Percentiles rank a stretch among this genome's conserved stretches.
phyloP scores from a whole-genome alignment of 2,113 vertebrate genomes.

The Pycnonotus jocosus region DNA sequence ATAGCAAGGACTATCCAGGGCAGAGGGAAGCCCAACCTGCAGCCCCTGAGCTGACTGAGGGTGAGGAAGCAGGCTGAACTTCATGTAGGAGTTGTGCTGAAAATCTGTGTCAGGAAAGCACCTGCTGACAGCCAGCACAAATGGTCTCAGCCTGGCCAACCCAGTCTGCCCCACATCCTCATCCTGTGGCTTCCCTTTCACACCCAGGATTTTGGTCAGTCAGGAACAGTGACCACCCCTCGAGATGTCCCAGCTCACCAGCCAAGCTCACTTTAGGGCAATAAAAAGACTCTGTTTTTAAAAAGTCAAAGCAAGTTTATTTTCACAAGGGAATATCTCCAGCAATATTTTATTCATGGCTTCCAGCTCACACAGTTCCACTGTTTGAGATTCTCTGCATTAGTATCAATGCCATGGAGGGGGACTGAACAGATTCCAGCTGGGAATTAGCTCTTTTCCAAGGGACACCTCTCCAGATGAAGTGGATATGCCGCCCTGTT shows the following conservation, averaged over 20 bases:
- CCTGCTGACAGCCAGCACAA: background rate
- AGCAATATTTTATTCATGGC: background rate
- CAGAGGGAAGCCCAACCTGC: background rate
- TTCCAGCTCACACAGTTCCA: background rate
- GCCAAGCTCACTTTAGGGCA: background rate
- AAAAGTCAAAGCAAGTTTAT: background rate
- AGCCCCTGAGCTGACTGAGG: background rate
- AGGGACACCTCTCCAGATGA: background rate
- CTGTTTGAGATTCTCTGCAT: background rate
- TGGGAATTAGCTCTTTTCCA: background rate
- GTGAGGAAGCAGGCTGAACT: background rate
- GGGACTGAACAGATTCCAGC: background rate
- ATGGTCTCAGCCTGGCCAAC: background rate
- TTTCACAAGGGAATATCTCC: background rate
- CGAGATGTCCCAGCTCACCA: background rate
- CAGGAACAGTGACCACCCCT: background rate
- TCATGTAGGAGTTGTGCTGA: accelerated
- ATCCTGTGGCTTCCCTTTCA: background rate
- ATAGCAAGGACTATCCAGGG: accelerated
- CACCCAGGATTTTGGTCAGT: background rate
- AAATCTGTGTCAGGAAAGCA: background rate
- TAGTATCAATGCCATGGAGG: background rate
- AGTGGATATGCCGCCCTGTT: background rate
- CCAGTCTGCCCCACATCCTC: background rate
- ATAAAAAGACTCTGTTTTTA: background rate